Base-by-base conservation (phyloP, 2,113 vertebrate species). In the Alligator sinensis region DNA sequence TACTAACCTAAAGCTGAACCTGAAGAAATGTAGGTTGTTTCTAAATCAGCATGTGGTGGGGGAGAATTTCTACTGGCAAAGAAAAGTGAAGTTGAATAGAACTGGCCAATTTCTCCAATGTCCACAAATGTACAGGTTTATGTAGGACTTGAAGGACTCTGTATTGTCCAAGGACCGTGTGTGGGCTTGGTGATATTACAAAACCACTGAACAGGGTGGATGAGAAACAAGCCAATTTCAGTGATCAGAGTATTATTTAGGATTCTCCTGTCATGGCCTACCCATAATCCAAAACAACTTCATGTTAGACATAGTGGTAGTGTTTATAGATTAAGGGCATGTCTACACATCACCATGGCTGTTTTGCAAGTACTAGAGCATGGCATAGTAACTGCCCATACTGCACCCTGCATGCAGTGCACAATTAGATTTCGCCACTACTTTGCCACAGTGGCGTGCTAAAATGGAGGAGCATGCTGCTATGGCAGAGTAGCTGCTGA, bases 301-400 rank as follows among this genome's bases (percentile, higher is more conserved):
- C 89, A 82, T 89, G 77, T 89, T 91, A 89, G 83, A 70, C 59
- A 75, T 27, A 88, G 76, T 91, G 87, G 55, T 91, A 62, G 57
- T 81, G n/a, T 78, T 93, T 94, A 79, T 84, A 80, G 82, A 87
- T 80, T 68, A n/a, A 3, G 47, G 47, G 47, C 47, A 47, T 47
- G 47, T 47, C 47, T 47, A 47, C 47, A 8, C 47, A 47, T 47
- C 47, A 47, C 47, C 47, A 47, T 47, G 47, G 47, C 47, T 47
- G 47, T 47, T 47, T 47, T 47, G 47, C 47, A 47, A 47, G 47
- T 47, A 47, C 47, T 47, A 47, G 47, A 47, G 47, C 47, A 47
- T 47, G 47, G 47, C 47, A 47, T 47, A 47, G 47, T 47, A 47
- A 47, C 47, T 9, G 8, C 47, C 47, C 47, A 47, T 47, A 47